Evolutionary conservation across 1,140 invertebrate genomes (phyloP).

Genomic region (Mercenaria mercenaria): DNA sequence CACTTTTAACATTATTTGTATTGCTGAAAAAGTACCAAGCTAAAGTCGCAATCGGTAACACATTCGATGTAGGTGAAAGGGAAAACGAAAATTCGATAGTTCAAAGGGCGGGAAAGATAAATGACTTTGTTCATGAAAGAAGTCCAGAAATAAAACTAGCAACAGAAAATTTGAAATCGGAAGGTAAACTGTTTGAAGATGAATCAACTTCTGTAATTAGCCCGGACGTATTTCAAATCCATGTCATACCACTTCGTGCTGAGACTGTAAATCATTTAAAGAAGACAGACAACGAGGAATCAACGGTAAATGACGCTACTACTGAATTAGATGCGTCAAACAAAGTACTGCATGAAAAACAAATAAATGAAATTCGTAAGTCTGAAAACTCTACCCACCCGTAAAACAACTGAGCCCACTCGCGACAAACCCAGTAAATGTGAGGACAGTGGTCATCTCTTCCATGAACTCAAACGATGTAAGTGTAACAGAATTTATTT

Average conservation of each 20-base stretch:
- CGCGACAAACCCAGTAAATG: background rate
- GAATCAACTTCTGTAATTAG: background rate
- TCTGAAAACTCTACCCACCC: too few species aligned
- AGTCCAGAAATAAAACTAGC: background rate
- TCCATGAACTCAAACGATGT: background rate
- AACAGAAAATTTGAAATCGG: background rate
- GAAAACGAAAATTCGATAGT: background rate
- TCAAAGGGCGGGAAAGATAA: background rate
- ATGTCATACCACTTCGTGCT: background rate
- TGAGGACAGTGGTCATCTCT: background rate
- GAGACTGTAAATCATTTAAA: background rate
- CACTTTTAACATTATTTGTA: background rate
- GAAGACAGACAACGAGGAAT: too few species aligned
- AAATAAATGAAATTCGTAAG: too few species aligned
- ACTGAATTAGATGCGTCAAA: too few species aligned
- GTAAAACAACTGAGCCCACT: too few species aligned
- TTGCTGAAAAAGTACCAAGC: background rate
- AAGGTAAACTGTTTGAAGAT: background rate
- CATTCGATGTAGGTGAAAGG: background rate
- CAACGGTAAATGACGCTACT: too few species aligned
- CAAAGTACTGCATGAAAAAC: too few species aligned
- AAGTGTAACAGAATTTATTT: background rate
- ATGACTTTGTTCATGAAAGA: background rate
- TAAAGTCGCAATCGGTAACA: background rate
- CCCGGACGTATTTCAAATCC: background rate